These are phyloP conservation scores for Polypedilum vanderplanki DNA, from an alignment of 1,140 invertebrate genomes.

Conservation along the genomic window DNA sequence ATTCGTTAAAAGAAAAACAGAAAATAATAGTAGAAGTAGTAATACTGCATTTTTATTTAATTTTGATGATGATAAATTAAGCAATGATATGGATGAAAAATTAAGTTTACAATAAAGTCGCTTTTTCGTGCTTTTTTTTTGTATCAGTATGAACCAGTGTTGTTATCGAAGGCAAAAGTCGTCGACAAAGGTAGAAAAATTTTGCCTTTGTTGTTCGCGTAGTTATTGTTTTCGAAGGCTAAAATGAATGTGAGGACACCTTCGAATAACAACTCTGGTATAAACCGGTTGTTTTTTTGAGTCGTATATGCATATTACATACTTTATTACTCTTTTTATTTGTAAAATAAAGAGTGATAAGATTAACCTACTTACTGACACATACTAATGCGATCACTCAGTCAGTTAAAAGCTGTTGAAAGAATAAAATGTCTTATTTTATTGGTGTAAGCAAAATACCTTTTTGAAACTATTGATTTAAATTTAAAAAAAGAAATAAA, in stretches of 20 bases:
- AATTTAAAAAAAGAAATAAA: slow-evolving; percentile 42
- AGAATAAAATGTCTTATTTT: slow-evolving; percentile 21
- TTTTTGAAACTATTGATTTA: slow-evolving; percentile 31
- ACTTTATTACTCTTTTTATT: no score
- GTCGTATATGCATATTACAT: no score
- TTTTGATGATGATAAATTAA: background rate
- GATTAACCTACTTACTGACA: slow-evolving; percentile 7
- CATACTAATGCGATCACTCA: background rate
- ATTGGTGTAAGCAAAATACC: slow-evolving; percentile 6
- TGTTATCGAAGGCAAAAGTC: no score
- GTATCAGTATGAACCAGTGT: no score
- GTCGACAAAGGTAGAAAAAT: no score
- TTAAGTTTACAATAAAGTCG: no score
- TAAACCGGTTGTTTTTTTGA: no score
- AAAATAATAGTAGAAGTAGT: background rate
- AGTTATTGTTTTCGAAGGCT: background rate
- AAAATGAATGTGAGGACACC: background rate
- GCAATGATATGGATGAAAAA: background rate
- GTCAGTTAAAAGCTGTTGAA: background rate
- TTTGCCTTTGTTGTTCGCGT: no score
- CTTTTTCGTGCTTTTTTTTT: no score
- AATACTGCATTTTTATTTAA: background rate
- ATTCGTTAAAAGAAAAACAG: background rate
- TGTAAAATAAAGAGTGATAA: background rate
- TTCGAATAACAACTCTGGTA: background rate